phyloP scores from a whole-genome alignment of 2,888 invertebrate genomes.

The Aleiodes alternator region DNA sequence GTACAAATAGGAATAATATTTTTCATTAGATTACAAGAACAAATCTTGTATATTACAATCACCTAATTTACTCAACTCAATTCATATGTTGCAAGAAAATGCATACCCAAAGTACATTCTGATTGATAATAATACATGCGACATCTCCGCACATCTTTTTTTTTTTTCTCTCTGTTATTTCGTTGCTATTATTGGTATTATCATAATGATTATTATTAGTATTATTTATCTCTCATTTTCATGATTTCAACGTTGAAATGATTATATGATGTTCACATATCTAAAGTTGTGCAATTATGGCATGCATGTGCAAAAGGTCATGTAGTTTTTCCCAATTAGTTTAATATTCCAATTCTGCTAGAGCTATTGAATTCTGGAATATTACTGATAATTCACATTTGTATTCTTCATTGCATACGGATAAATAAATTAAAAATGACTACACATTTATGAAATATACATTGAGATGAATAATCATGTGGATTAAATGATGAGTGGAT shows the following conservation, averaged over 20 bases:
- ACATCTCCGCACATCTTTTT: constrained; percentile 19
- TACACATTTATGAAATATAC: neutral
- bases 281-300: too few relatives aligned
- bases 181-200: neutral
- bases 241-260: too few relatives aligned
- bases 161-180: neutral
- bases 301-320: neutral
- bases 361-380: too few relatives aligned
- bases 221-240: too few relatives aligned
- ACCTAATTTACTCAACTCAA: too few relatives aligned
- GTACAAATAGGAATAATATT: too few relatives aligned
- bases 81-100: neutral
- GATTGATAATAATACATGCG: constrained; percentile 22
- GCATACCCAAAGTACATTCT: neutral
- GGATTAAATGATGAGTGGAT: constrained; percentile 3
- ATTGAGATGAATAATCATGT: neutral
- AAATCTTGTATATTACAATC: too few relatives aligned
- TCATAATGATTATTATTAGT: neutral
- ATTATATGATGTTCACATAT: too few relatives aligned
- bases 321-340: too few relatives aligned
- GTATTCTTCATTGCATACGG: neutral
- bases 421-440: neutral
- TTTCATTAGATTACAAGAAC: too few relatives aligned
- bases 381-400: neutral
- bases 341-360: too few relatives aligned